Base-by-base conservation (phyloP, 2,797 vertebrate species). In the Delichon dasypus region DNA sequence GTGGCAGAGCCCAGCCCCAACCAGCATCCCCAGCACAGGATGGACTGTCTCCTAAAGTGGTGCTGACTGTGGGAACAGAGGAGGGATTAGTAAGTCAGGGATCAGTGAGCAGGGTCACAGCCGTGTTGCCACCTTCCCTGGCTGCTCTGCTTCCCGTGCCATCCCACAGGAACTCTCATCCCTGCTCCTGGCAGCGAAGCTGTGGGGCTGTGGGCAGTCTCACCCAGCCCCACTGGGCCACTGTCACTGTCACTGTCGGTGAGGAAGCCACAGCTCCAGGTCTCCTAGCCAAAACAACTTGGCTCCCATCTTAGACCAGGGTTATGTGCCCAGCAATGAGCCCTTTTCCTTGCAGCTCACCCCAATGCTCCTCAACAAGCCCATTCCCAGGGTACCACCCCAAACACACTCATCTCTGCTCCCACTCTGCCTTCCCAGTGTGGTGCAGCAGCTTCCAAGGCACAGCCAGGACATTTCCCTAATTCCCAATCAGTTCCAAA, bases 301-400 rank as follows among this genome's bases (percentile, higher is more conserved):
- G 54, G 30, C 25, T 89, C 32, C 57, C 15, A 36, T 26, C 2
- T 2, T 38, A 25, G 5, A 1, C 20, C 0, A 0, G 23, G 44
- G 6, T 55, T 32, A 64, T 0, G 10, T n/a, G 34, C 21, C 38
- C 42, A 60, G 30, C 40, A 70, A 26, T 0, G 0, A 88, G 34
- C 14, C 27, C 20, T 48, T 32, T 76, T 18, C 47, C 29, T 50
- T 42, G 13, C 45, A 67, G 65, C 53, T 67, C 19, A 1, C n/a
- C 32, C 38, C 76, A 70, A 0, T 12, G 30, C 29, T 55, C 25
- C 53, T 27, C 64, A 47, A 13, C 13, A 40, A 51, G 50, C 16
- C 30, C 22, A 32, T 36, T 20, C 60, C 48, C 64, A 36, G 25
- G 11, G 18, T 34, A 36, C n/a, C 1, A 1, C 16, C 34, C 34